Conservation (phyloP, 2,888 invertebrate species). For the Spisula solida region DNA sequence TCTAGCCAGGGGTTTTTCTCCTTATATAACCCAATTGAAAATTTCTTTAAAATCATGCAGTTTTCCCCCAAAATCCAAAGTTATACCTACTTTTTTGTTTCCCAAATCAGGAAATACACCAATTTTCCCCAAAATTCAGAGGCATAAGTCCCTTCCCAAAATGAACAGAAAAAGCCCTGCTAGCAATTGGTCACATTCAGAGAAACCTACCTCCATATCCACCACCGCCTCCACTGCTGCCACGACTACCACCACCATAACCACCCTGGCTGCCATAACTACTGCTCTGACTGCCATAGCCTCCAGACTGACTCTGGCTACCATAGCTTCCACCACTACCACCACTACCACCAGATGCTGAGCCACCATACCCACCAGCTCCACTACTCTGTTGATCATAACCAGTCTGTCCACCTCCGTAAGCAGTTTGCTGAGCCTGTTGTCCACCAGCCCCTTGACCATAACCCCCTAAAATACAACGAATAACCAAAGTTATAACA, state of each 20-base stretch:
- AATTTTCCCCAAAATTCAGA: no score
- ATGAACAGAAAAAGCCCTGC: no score
- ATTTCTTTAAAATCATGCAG: no score
- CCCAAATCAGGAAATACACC: no score
- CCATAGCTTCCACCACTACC: slow-evolving; percentile 56
- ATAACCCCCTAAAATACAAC: slow-evolving; percentile 42
- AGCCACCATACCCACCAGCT: slow-evolving; percentile 31
- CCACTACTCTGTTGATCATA: slow-evolving; percentile 59
- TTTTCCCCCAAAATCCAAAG: no score
- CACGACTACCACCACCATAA: slow-evolving; percentile 57
- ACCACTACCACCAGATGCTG: slow-evolving; percentile 20
- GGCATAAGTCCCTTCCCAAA: no score
- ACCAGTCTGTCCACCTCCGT: slow-evolving; percentile 16
- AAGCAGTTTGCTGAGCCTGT: slow-evolving; percentile 27
- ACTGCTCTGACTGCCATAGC: slow-evolving; percentile 53
- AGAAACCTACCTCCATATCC: slow-evolving; percentile 48
- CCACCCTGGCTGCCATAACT: slow-evolving; percentile 51
- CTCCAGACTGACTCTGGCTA: slow-evolving; percentile 44
- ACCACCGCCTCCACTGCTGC: slow-evolving; percentile 58
- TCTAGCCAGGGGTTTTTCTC: no score
- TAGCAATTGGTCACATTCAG: not conserved
- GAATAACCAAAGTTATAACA: not conserved
- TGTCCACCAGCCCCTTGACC: slow-evolving; percentile 49
- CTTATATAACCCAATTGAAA: no score
- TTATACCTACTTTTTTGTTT: no score